Evolutionary conservation across 1,140 invertebrate species (phyloP).

Genomic region (Adelges cooleyi): DNA sequence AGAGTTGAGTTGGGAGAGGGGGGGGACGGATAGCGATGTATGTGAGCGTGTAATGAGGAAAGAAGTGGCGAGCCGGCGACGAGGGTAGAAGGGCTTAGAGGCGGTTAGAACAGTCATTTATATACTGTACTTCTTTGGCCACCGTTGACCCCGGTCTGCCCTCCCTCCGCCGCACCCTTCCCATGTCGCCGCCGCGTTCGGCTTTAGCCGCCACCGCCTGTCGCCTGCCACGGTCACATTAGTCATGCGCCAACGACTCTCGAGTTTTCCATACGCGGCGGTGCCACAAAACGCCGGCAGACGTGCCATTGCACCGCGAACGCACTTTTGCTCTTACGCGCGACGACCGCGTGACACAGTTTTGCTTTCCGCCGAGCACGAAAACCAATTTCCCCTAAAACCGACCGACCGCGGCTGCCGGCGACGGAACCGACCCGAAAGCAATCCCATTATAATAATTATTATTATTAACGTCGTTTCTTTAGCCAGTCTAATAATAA

Average conservation of each 20-base stretch:
- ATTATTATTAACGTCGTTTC: no score
- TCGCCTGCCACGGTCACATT: no score
- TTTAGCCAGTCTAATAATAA: no score
- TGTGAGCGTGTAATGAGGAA: no score
- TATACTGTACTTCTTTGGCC: not conserved
- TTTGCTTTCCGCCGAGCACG: not conserved
- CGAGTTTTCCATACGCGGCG: slow-evolving; percentile 1
- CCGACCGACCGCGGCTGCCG: no score
- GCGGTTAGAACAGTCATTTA: slow-evolving; percentile 17
- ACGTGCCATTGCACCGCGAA: slow-evolving; percentile 11
- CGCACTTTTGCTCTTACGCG: not conserved
- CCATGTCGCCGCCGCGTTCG: not conserved
- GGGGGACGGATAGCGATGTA: not conserved
- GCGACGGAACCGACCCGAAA: no score
- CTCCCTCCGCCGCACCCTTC: not conserved
- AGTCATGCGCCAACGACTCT: slow-evolving; percentile 18
- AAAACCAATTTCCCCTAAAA: no score
- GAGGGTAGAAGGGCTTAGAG: not conserved
- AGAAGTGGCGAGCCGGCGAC: no score
- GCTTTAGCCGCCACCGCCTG: no score
- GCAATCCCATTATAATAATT: no score
- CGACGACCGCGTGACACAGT: not conserved
- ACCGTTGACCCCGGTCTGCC: not conserved
- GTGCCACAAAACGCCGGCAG: not conserved
- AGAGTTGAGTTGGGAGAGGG: not conserved